A percentile compares a stretch with the other conserved stretches of the same genome.
These are phyloP conservation scores for Trachops cirrhosus DNA, from an alignment of 2,797 vertebrate species.

Conservation along the genomic window DNA sequence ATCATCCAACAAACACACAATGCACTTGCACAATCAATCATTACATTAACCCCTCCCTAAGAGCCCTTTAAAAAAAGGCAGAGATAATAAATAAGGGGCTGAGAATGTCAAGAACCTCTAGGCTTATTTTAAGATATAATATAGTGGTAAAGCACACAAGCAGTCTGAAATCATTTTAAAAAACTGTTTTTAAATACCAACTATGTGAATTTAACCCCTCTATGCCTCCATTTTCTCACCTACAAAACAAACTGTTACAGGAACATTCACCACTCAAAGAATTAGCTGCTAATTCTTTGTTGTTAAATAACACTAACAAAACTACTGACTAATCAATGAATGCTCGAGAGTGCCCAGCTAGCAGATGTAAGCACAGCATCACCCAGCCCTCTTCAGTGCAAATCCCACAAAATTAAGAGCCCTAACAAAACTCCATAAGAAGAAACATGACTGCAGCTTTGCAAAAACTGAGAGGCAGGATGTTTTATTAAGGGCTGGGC, in stretches of 20 bases:
- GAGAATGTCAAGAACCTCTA: neutral
- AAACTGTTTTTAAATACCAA: neutral
- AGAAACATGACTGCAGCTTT: neutral
- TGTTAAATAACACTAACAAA: neutral
- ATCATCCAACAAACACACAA: constrained; percentile 6
- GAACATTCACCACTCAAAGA: neutral
- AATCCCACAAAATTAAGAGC: neutral
- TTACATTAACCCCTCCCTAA: neutral
- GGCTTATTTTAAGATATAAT: constrained; percentile 25
- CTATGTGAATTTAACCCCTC: neutral
- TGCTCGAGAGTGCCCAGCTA: neutral
- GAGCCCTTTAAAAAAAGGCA: neutral
- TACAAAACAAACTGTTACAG: neutral
- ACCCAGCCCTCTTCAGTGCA: neutral
- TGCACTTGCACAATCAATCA: neutral
- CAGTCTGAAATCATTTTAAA: neutral
- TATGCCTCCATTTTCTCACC: neutral
- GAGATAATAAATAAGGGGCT: neutral
- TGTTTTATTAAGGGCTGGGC: neutral
- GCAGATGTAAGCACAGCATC: neutral
- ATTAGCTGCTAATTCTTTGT: neutral
- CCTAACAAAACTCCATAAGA: neutral
- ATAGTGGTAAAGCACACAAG: neutral
- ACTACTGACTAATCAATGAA: neutral
- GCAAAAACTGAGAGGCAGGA: neutral